These are phyloP conservation scores for Harpagus bidentatus DNA, from an alignment of 2,113 vertebrate genomes.

Conservation along the genomic window DNA sequence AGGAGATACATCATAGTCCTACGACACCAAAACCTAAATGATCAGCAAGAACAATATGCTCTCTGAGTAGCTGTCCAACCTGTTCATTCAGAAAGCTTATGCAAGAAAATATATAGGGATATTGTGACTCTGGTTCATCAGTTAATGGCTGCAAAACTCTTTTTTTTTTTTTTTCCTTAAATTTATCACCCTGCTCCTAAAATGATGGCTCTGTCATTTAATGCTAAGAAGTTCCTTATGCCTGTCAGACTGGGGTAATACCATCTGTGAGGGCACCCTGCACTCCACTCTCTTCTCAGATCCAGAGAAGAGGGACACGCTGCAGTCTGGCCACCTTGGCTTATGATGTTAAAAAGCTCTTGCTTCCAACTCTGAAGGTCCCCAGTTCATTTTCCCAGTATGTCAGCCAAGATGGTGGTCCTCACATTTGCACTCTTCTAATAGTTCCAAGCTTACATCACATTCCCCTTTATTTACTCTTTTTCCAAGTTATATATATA, in stretches of 20 bases:
- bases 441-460: conserved; percentile 60
- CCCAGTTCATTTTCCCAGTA: conserved; percentile 58
- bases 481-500: conserved; percentile 40
- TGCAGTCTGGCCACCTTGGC: not conserved
- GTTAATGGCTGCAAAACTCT: not conserved
- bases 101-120: not conserved
- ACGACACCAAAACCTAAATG: not conserved
- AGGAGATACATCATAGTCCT: not conserved
- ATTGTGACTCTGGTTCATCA: not conserved
- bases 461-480: conserved; percentile 39
- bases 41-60: not conserved
- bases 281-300: not conserved
- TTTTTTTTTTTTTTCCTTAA: not conserved
- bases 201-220: not conserved
- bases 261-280: not conserved
- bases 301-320: not conserved
- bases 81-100: not conserved
- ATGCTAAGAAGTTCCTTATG: not conserved
- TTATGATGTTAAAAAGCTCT: not conserved
- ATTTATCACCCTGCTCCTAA: not conserved
- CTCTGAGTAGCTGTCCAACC: not conserved
- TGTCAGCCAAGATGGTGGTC: conserved; percentile 57
- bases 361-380: conserved; percentile 36
- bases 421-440: conserved; percentile 38
- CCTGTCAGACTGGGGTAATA: not conserved